Percentiles rank a stretch among this genome's conserved stretches.
These are phyloP conservation scores for Trissonchulus latispiculum DNA, from an alignment of 2,888 invertebrate genomes.

Conservation along the genomic window DNA sequence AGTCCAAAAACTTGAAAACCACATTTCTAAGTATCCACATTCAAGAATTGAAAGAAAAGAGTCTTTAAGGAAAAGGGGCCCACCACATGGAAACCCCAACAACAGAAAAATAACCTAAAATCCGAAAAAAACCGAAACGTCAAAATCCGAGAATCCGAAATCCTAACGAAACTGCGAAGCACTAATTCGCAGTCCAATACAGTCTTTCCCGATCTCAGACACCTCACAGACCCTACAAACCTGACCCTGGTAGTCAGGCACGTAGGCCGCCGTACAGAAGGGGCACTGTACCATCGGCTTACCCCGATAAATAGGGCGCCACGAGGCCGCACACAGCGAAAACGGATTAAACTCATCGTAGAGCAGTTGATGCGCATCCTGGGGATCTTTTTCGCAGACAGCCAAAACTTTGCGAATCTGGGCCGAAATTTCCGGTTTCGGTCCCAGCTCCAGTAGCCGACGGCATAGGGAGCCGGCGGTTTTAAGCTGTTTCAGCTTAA, in stretches of 20 bases:
- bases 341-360: slow-evolving; percentile 99
- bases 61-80: too few relatives aligned
- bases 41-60: too few relatives aligned
- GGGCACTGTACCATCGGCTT: slow-evolving; percentile 86
- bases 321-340: slow-evolving; percentile 77
- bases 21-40: too few relatives aligned
- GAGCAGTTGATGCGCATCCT: slow-evolving; percentile 49
- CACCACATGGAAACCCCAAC: too few relatives aligned
- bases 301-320: slow-evolving; percentile 83
- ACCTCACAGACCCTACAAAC: slow-evolving; percentile 61
- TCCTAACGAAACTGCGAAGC: slow-evolving; percentile 51
- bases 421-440: slow-evolving; percentile 79
- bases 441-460: slow-evolving; percentile 81
- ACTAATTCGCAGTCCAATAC: slow-evolving; percentile 74
- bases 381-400: slow-evolving; percentile 46
- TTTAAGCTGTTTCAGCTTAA: slow-evolving; percentile 88
- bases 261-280: slow-evolving; percentile 74
- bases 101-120: too few relatives aligned
- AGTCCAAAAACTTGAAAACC: too few relatives aligned
- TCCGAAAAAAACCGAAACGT: too few relatives aligned
- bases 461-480: slow-evolving; percentile 89
- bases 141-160: too few relatives aligned
- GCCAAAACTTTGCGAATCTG: slow-evolving; percentile 79
- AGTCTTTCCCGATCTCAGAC: slow-evolving; percentile 81
- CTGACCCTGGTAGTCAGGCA: slow-evolving; percentile 72